Conservation (phyloP, 2,113 vertebrate genomes). For the Anarrhichthys ocellatus region DNA sequence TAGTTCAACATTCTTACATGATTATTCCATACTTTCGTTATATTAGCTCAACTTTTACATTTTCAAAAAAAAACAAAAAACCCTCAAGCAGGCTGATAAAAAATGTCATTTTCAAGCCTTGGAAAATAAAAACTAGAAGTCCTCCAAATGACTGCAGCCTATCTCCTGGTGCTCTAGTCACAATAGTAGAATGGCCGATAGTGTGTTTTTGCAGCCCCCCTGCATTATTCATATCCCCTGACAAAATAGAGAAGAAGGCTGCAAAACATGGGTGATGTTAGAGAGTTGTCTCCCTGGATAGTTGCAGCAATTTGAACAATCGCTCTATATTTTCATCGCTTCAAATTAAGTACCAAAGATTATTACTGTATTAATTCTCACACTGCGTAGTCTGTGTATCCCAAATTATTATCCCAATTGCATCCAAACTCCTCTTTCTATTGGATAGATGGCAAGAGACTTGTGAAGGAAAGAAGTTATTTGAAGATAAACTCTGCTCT, state of each 20-base stretch:
- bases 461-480: neutral
- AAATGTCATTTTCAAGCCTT: constrained; percentile 46
- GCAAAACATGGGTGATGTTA: constrained; percentile 39
- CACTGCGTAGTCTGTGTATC: neutral
- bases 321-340: constrained; percentile 23
- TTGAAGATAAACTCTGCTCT: neutral
- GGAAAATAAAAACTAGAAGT: constrained; percentile 3
- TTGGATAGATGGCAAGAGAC: neutral
- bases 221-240: constrained; percentile 67
- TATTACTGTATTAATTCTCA: neutral
- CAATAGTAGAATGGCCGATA: constrained; percentile 52
- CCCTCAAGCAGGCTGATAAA: constrained; percentile 50
- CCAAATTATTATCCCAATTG: neutral
- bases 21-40: neutral
- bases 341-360: constrained; percentile 15
- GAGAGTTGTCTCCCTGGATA: constrained; percentile 26
- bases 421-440: neutral
- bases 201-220: constrained; percentile 42
- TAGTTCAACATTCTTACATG: neutral
- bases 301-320: constrained; percentile 21
- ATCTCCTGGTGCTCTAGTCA: constrained; percentile 45
- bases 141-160: constrained; percentile 41
- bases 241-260: constrained; percentile 41
- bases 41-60: constrained; percentile 25
- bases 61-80: constrained; percentile 1